Percentiles rank a stretch among this genome's conserved stretches.
These are phyloP conservation scores for Gastracanthus pulcherrimus DNA, from an alignment of 2,888 invertebrate genomes.

Conservation along the genomic window DNA sequence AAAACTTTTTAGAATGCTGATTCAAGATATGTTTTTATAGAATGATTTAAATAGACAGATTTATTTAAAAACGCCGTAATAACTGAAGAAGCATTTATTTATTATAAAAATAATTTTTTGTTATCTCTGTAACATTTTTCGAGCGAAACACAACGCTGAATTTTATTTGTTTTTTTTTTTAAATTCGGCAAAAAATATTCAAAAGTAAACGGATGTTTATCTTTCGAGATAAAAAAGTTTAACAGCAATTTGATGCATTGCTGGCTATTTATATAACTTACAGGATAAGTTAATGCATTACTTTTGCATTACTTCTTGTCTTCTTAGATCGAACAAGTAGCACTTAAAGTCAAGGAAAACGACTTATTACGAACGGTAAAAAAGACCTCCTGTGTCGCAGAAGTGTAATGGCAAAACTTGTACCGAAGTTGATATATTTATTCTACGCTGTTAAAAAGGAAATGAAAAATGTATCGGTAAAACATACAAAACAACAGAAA, in stretches of 20 bases:
- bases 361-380: constrained; percentile 1
- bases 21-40: too few species aligned
- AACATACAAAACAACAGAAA: not conserved
- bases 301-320: constrained; percentile 12
- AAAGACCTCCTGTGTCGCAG: not conserved
- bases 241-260: not conserved
- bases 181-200: too few species aligned
- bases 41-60: too few species aligned
- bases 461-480: not conserved
- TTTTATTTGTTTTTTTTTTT: too few species aligned
- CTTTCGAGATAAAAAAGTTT: not conserved
- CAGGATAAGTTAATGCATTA: not conserved
- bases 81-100: too few species aligned
- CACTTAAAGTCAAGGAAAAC: constrained; percentile 29
- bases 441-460: not conserved
- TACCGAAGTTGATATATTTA: not conserved
- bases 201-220: too few species aligned
- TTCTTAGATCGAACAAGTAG: not conserved
- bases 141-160: too few species aligned
- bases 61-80: too few species aligned
- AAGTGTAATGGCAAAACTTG: not conserved
- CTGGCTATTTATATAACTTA: constrained; percentile 17
- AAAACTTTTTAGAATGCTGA: too few species aligned
- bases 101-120: too few species aligned
- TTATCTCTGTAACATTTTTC: too few species aligned